Percentiles rank a stretch among this genome's conserved stretches.
Conservation (phyloP, 2,888 invertebrate species). For the Apotomis capreana region DNA sequence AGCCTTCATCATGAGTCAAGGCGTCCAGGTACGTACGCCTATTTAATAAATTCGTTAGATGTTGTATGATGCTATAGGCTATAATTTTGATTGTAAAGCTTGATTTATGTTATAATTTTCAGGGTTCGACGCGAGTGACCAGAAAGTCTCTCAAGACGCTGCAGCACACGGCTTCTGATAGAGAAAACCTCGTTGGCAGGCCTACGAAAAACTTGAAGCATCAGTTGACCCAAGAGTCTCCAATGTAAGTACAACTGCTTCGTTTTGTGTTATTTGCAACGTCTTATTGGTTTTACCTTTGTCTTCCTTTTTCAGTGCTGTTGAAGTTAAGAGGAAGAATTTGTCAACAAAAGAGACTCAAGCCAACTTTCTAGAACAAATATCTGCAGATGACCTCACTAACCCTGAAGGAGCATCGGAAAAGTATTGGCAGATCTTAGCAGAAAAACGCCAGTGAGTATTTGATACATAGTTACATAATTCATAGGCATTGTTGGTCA, state of each 20-base stretch:
- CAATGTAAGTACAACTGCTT: conserved; percentile 67
- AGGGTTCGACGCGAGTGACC: conserved; percentile 84
- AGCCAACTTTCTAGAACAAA: conserved; percentile 80
- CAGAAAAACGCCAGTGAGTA: conserved; percentile 87
- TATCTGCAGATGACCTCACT: conserved; percentile 88
- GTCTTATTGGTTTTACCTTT: conserved; percentile 5
- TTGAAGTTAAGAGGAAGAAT: conserved; percentile 78
- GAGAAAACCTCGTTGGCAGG: conserved; percentile 90
- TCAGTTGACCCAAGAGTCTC: conserved; percentile 76
- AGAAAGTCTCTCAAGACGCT: conserved; percentile 89
- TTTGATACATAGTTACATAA: too few species aligned
- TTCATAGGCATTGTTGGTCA: too few species aligned
- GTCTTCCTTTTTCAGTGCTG: conserved; percentile 57
- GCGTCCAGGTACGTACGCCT: conserved; percentile 31
- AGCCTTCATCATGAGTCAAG: conserved; percentile 40
- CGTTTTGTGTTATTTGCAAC: not conserved
- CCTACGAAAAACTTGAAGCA: conserved; percentile 78
- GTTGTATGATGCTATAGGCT: conserved; percentile 3
- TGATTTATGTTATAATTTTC: conserved; percentile 41
- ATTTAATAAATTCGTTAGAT: not conserved
- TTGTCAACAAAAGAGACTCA: conserved; percentile 84
- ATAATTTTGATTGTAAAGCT: not conserved
- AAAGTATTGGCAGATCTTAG: conserved; percentile 89
- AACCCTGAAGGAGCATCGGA: conserved; percentile 87
- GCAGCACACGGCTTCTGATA: conserved; percentile 87